Percentiles rank a stretch among this genome's conserved stretches.
phyloP scores from a whole-genome alignment of 2,888 invertebrate species.

The Cartodere bifasciata region DNA sequence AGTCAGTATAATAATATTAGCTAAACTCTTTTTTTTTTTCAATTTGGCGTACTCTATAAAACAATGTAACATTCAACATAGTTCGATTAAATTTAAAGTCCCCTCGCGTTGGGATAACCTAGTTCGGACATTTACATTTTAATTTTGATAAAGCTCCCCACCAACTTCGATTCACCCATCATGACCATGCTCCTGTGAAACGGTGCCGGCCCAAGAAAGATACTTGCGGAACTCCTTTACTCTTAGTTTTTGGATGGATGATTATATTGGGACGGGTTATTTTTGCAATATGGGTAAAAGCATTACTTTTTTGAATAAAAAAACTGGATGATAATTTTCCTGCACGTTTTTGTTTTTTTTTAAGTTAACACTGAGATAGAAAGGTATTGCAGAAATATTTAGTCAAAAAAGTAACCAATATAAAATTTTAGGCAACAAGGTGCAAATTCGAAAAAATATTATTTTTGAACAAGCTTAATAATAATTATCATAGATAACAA shows the following conservation, averaged over 20 bases:
- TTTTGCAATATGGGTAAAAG: too few relatives aligned
- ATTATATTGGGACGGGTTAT: too few relatives aligned
- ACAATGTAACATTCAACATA: too few relatives aligned
- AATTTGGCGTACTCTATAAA: constrained; percentile 6
- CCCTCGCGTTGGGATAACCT: constrained; percentile 30
- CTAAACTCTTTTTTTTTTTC: too few relatives aligned
- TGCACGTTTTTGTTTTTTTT: too few relatives aligned
- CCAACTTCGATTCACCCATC: constrained; percentile 7
- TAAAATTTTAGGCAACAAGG: constrained; percentile 30
- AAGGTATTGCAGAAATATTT: neutral
- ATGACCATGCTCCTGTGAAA: constrained; percentile 35
- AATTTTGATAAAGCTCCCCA: too few relatives aligned
- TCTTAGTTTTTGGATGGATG: too few relatives aligned
- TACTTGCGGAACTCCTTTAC: too few relatives aligned
- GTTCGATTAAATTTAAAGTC: constrained; percentile 13
- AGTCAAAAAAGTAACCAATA: neutral
- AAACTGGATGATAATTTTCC: too few relatives aligned
- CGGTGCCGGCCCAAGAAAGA: too few relatives aligned
- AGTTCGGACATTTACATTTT: constrained; percentile 35
- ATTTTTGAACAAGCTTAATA: constrained; percentile 26
- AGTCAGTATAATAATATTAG: too few relatives aligned
- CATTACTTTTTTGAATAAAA: too few relatives aligned
- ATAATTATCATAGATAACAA: constrained; percentile 23
- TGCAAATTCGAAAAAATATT: constrained; percentile 15
- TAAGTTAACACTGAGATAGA: constrained; percentile 1